Evolutionary conservation across 1,140 invertebrate genomes (phyloP).

Genomic region (Cardiocondyla obscurior): DNA sequence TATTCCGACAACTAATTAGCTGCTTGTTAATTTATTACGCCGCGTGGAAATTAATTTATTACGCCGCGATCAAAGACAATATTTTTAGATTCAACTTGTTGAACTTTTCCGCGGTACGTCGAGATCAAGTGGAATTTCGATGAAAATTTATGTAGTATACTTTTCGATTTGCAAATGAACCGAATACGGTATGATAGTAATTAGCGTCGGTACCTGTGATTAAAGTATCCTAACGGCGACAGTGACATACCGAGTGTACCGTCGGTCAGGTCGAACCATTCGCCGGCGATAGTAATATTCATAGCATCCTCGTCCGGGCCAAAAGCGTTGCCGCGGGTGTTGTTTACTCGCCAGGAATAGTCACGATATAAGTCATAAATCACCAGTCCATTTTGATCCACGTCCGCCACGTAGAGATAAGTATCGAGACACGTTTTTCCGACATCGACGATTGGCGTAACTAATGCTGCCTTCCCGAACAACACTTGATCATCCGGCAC

Average conservation of each 20-base stretch:
- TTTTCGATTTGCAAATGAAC: background rate
- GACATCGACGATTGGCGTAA: constrained; percentile 81
- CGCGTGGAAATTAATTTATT: too few species aligned
- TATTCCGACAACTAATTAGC: background rate
- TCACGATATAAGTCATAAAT: constrained; percentile 78
- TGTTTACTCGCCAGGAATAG: constrained; percentile 81
- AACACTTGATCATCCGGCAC: constrained; percentile 78
- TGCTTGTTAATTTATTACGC: background rate
- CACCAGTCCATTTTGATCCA: constrained; percentile 80
- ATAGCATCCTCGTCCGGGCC: constrained; percentile 79
- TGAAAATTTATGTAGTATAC: background rate
- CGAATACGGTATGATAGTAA: background rate
- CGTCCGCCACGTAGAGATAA: constrained; percentile 82
- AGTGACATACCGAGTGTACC: constrained; percentile 82
- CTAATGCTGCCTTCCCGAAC: constrained; percentile 76
- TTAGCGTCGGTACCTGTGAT: constrained; percentile 74
- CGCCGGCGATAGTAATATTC: constrained; percentile 80
- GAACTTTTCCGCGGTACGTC: background rate
- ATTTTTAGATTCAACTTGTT: constrained; percentile 1
- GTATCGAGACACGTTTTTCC: constrained; percentile 79
- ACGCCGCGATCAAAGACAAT: background rate
- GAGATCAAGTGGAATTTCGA: background rate
- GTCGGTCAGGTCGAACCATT: constrained; percentile 80
- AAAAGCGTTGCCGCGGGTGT: constrained; percentile 81
- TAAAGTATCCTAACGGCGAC: constrained; percentile 79